Evolutionary conservation across 92 coral and sea anemone species (phyloP).

Genomic region (Palythoa grandiflora): DNA sequence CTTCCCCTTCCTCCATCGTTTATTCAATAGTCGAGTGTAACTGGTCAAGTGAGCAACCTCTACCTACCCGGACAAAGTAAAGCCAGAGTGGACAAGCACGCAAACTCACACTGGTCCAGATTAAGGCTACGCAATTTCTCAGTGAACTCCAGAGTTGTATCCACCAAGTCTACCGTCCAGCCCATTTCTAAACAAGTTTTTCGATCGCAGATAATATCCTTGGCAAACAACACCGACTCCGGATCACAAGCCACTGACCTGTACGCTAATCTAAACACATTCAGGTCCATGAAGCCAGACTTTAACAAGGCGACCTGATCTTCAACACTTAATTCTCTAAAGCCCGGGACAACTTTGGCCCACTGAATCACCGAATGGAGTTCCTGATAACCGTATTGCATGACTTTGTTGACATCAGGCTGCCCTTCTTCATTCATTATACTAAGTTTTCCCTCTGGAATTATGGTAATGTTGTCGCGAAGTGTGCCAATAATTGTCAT

Average conservation of each 20-base stretch:
- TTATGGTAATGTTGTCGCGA: slow-evolving; percentile 48
- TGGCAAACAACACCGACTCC: slow-evolving; percentile 80
- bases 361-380: slow-evolving; percentile 82
- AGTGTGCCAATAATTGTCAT: slow-evolving; percentile 76
- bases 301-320: slow-evolving; percentile 91
- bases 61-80: slow-evolving; percentile 89
- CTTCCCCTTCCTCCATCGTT: no score
- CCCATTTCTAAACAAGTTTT: slow-evolving; percentile 81
- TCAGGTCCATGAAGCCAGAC: slow-evolving; percentile 93
- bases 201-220: slow-evolving; percentile 61
- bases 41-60: no score
- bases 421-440: slow-evolving; percentile 29
- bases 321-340: slow-evolving; percentile 77
- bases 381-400: slow-evolving; percentile 91
- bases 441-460: slow-evolving; percentile 57
- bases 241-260: slow-evolving; percentile 89
- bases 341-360: slow-evolving; percentile 96
- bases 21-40: no score
- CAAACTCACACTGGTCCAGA: slow-evolving; percentile 89
- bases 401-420: slow-evolving; percentile 69
- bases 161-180: slow-evolving; percentile 86
- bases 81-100: slow-evolving; percentile 85
- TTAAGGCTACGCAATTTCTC: slow-evolving; percentile 85
- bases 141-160: slow-evolving; percentile 90
- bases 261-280: slow-evolving; percentile 91